Evolutionary conservation across 2,888 invertebrate genomes (phyloP).

Genomic region (Cactoblastis cactorum): DNA sequence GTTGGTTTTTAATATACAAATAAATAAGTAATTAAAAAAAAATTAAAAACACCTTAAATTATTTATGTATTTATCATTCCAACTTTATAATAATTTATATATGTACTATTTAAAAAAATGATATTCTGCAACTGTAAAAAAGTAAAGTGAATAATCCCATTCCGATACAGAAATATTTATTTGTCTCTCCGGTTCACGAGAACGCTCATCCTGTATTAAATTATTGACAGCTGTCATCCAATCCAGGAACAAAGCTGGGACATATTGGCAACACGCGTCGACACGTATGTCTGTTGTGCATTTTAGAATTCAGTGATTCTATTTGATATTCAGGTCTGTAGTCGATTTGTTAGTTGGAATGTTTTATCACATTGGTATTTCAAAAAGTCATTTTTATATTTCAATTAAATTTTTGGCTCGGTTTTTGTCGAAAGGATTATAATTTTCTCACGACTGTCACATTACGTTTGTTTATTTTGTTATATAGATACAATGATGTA

Average conservation of each 20-base stretch:
- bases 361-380: not conserved
- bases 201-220: conserved; percentile 10
- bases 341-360: not conserved
- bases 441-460: too few species aligned
- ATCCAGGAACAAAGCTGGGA: not conserved
- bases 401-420: too few species aligned
- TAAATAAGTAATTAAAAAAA: too few species aligned
- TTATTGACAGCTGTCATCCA: conserved; percentile 10
- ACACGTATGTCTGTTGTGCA: not conserved
- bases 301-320: conserved; percentile 10
- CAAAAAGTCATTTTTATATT: not conserved
- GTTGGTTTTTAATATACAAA: too few species aligned
- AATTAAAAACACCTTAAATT: too few species aligned
- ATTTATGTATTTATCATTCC: too few species aligned
- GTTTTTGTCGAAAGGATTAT: too few species aligned
- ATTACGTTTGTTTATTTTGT: too few species aligned
- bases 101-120: too few species aligned
- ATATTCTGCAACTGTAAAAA: not conserved
- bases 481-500: too few species aligned
- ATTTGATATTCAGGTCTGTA: not conserved
- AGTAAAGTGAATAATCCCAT: conserved; percentile 4
- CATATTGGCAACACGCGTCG: conserved; percentile 8
- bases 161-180: conserved; percentile 1
- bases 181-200: conserved; percentile 4
- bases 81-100: too few species aligned